Evolutionary conservation across 2,888 invertebrate genomes (phyloP), one percentile per base, ranked within the genome.

Genomic region (Drosophila anceps): DNA sequence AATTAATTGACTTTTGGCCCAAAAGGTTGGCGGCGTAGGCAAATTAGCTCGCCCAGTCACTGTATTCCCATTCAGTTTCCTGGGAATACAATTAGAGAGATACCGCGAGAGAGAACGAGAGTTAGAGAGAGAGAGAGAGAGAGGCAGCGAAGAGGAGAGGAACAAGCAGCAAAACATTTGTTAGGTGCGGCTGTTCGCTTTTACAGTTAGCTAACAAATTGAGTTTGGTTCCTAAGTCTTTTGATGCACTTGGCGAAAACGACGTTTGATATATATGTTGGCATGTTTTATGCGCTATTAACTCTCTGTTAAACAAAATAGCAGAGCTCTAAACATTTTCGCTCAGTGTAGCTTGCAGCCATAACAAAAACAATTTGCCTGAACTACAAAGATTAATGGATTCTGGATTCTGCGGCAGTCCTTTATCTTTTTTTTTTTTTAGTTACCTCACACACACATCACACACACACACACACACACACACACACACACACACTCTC

Each of bases 1-100:
- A 90, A 90, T 88, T 88, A 90, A 88, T 90, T 88, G 88, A 82
- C 65, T 90, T 82, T 87, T 74, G 69, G 66, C 54, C 44, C 64
- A 70, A 73, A 73, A 69, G 57, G 62, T 72, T 58, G 43, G 43
- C 64, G 86, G 86, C 85, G 79, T 88, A 88, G 90, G 88, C 88
- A 88, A 88, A 88, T 88, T 90, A 90, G 90, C 60, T 65, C 7
- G 53, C 59, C n/a, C 2, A 20, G 46, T 29, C 35, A 39, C 15
- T 41, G 33, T 10, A n/a, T n/a, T n/a, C 44, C 27, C 29, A 20
- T 35, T 35, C 15, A 55, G 70, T 79, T 88, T 88, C 88, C 82
- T 88, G 88, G 79, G 90, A 90, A 88, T 65, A 81, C 90, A 88
- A 88, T 88, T 88, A 88, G 57, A 27, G 43, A 6, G 13, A 7